Percentiles rank a stretch among this genome's conserved stretches.
Conservation (phyloP, 2,797 vertebrate species). For the Acanthiza pusilla region DNA sequence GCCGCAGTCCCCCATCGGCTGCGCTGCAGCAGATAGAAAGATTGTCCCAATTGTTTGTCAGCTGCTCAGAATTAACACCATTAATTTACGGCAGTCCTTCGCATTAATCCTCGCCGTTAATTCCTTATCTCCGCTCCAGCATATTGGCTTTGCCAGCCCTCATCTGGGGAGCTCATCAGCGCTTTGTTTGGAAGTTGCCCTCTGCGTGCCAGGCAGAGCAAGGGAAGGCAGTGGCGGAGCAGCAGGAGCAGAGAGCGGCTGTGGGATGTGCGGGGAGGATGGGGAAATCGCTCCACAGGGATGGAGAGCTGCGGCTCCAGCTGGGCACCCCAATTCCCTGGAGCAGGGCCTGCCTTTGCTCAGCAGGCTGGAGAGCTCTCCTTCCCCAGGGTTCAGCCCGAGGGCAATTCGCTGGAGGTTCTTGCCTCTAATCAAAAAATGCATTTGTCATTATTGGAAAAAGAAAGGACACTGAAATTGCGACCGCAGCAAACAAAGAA, state of each 20-base stretch:
- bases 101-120: constrained; percentile 34
- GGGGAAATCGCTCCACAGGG: rapidly evolving
- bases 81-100: not conserved
- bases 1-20: rapidly evolving
- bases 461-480: not conserved
- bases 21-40: not conserved
- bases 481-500: not conserved
- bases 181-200: not conserved
- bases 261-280: not conserved
- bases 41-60: not conserved
- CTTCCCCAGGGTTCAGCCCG: not conserved
- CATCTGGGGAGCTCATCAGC: not conserved
- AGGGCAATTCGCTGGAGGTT: not conserved
- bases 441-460: not conserved
- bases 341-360: not conserved
- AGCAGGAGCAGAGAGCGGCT: not conserved
- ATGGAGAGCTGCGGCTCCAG: not conserved
- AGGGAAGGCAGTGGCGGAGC: not conserved
- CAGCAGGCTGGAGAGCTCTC: not conserved
- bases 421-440: not conserved
- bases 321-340: not conserved
- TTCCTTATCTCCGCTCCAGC: constrained; percentile 49
- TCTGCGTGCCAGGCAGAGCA: not conserved
- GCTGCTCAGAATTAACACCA: not conserved
- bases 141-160: not conserved